Conservation (phyloP, 2,888 invertebrate genomes). For the Sclerodermus sp. region DNA sequence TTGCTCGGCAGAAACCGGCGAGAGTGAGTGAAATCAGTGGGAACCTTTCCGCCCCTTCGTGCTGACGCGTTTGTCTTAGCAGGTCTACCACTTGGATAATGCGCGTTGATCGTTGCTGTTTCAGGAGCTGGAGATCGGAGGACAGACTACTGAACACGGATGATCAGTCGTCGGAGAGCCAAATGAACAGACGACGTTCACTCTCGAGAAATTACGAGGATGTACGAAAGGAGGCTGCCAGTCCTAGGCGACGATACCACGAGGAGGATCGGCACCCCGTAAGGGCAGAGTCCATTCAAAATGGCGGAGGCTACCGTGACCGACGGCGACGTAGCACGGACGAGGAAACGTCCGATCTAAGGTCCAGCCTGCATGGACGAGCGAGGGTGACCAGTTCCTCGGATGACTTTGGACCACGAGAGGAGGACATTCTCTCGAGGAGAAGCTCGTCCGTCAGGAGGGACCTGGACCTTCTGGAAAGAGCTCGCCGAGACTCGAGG, state of each 20-base stretch:
- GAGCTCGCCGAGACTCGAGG: constrained; percentile 16
- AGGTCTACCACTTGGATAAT: too few species aligned
- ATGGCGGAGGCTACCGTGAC: constrained; percentile 24
- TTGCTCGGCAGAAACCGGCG: constrained; percentile 37
- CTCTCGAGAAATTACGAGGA: constrained; percentile 32
- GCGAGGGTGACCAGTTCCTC: constrained; percentile 46
- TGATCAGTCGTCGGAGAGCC: constrained; percentile 44
- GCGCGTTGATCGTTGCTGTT: constrained; percentile 2
- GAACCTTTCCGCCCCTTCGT: too few species aligned
- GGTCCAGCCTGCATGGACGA: constrained; percentile 23
- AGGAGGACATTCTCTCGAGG: neutral
- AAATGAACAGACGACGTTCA: constrained; percentile 32
- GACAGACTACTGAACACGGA: constrained; percentile 43
- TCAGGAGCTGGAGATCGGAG: constrained; percentile 44
- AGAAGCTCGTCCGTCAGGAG: constrained; percentile 23
- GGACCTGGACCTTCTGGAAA: constrained; percentile 14
- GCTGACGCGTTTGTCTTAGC: too few species aligned
- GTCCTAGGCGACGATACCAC: constrained; percentile 26
- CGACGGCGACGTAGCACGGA: constrained; percentile 42
- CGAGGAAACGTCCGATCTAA: constrained; percentile 39
- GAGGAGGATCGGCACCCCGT: constrained; percentile 25
- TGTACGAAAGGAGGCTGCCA: constrained; percentile 23
- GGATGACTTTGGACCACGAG: constrained; percentile 35
- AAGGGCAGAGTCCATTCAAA: constrained; percentile 18
- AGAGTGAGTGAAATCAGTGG: too few species aligned